These are phyloP conservation scores for Hyles lineata DNA, from an alignment of 2,888 invertebrate genomes.

Conservation along the genomic window DNA sequence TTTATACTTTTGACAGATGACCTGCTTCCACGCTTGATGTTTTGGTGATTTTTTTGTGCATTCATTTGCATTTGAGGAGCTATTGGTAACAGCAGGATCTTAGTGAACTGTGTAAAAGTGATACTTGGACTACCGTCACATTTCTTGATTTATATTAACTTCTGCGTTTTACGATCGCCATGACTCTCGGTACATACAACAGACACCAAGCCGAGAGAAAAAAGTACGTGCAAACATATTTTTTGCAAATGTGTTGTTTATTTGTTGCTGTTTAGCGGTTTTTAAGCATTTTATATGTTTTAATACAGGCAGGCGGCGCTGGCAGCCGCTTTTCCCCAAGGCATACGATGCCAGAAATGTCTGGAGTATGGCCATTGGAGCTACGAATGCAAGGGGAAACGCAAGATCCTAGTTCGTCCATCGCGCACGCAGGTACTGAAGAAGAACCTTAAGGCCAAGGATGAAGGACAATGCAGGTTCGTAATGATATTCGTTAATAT, in stretches of 20 bases:
- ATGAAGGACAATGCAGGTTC: constrained; percentile 68
- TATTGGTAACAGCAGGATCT: constrained; percentile 36
- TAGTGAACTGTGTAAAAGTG: constrained; percentile 30
- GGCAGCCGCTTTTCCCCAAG: constrained; percentile 88
- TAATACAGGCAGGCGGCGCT: constrained; percentile 83
- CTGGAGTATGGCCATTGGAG: constrained; percentile 97
- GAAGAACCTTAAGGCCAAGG: constrained; percentile 82
- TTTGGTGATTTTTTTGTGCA: constrained; percentile 42
- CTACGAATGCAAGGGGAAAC: constrained; percentile 95
- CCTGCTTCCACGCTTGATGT: constrained; percentile 47
- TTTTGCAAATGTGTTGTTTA: constrained; percentile 33
- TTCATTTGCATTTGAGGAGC: constrained; percentile 52
- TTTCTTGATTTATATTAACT: neutral
- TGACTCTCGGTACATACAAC: constrained; percentile 80
- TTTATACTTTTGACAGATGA: constrained; percentile 43
- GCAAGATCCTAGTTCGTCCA: constrained; percentile 93
- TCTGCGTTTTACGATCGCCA: constrained; percentile 45
- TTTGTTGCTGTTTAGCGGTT: neutral
- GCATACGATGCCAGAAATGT: constrained; percentile 96
- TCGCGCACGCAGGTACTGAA: constrained; percentile 93
- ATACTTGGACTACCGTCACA: constrained; percentile 43
- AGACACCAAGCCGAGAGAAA: constrained; percentile 77
- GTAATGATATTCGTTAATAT: constrained; percentile 25
- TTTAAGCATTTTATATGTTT: constrained; percentile 23
- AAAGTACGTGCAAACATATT: constrained; percentile 60